These are phyloP conservation scores for Bubo scandiacus DNA, from an alignment of 2,113 vertebrate genomes.

Conservation along the genomic window DNA sequence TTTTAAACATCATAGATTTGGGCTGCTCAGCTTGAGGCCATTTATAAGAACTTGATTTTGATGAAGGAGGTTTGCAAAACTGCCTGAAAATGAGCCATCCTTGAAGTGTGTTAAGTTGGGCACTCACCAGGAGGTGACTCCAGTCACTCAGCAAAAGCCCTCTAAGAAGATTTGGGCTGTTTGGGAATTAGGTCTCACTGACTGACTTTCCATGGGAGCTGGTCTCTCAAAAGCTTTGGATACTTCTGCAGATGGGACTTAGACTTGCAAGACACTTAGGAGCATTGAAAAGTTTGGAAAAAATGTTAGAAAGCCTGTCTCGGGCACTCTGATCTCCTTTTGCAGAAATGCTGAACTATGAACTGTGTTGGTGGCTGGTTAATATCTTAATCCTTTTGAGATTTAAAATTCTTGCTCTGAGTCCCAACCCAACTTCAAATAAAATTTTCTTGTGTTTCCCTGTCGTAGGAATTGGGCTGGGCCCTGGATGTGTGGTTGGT, in stretches of 20 bases:
- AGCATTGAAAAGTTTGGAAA: background rate
- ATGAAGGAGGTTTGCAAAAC: background rate
- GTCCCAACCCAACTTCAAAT: background rate
- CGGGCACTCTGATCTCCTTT: background rate
- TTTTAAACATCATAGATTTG: background rate
- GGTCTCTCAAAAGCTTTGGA: background rate
- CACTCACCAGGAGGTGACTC: background rate
- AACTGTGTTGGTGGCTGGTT: background rate
- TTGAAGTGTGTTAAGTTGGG: background rate
- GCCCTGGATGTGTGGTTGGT: background rate
- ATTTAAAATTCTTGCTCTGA: background rate
- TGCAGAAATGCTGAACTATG: background rate
- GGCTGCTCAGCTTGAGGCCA: background rate
- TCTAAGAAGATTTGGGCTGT: background rate
- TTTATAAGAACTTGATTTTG: background rate
- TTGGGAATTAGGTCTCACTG: background rate
- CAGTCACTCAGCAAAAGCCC: background rate
- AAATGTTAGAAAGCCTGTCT: background rate
- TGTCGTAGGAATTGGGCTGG: background rate
- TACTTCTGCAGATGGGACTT: background rate
- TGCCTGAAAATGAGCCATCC: background rate
- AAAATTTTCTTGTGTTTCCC: background rate
- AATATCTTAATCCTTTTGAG: slow-evolving; percentile 3
- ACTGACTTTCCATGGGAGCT: background rate
- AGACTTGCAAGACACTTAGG: background rate